A percentile compares a stretch with the other conserved stretches of the same genome.
These are phyloP conservation scores for Muschampia plurimacula DNA, from an alignment of 2,888 invertebrate species.

Conservation along the genomic window DNA sequence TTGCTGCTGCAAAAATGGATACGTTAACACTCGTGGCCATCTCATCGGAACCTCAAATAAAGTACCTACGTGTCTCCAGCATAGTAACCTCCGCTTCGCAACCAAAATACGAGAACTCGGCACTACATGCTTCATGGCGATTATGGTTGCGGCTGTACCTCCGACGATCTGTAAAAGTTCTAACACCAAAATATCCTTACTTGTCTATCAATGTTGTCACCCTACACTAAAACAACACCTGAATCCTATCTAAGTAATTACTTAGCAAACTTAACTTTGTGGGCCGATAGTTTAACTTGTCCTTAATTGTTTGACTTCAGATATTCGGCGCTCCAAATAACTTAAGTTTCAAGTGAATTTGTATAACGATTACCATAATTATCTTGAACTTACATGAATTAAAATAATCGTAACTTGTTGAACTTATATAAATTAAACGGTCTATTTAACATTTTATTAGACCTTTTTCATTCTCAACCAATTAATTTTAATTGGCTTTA, in stretches of 20 bases:
- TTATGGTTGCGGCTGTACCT: too few relatives aligned
- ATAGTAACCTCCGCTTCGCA: too few relatives aligned
- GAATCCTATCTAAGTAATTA: conserved; percentile 45
- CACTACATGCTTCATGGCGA: too few relatives aligned
- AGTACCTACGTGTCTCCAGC: too few relatives aligned
- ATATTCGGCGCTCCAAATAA: conserved; percentile 21
- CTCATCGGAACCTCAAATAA: too few relatives aligned
- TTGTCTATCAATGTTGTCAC: not conserved
- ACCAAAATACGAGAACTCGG: too few relatives aligned
- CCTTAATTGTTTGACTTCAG: conserved; percentile 23
- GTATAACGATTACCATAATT: not conserved
- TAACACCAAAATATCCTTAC: not conserved
- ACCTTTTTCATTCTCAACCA: too few relatives aligned
- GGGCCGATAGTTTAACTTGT: conserved; percentile 22
- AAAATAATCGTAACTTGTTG: not conserved
- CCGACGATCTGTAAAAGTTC: too few relatives aligned
- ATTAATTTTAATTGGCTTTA: too few relatives aligned
- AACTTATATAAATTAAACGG: not conserved
- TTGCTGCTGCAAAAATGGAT: too few relatives aligned
- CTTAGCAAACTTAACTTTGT: conserved; percentile 37
- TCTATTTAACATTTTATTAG: too few relatives aligned
- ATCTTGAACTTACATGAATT: not conserved
- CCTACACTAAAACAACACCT: conserved; percentile 43
- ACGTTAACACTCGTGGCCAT: too few relatives aligned
- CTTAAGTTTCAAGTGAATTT: conserved; percentile 9